These are phyloP conservation scores for Gobiocypris rarus DNA, from an alignment of 2,113 vertebrate genomes.

Conservation along the genomic window DNA sequence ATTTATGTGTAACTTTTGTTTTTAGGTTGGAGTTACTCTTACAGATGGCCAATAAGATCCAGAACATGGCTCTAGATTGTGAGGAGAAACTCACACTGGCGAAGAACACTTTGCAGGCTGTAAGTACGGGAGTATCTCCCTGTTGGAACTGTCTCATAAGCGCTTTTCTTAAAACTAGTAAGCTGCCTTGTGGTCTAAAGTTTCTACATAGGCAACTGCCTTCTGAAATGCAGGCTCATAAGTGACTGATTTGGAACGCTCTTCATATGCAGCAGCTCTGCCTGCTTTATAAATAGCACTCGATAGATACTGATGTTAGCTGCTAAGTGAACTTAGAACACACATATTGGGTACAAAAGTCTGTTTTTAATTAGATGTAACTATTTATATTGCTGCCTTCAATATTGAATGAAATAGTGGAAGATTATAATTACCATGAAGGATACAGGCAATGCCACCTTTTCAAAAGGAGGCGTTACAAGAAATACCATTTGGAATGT, in stretches of 20 bases:
- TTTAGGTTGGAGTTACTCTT: conserved; percentile 90
- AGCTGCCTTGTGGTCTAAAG: not conserved
- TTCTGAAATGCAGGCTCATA: not conserved
- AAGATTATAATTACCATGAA: not conserved
- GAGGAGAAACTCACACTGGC: conserved; percentile 97
- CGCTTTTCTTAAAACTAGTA: not conserved
- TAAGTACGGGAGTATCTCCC: conserved; percentile 72
- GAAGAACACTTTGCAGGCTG: conserved; percentile 94
- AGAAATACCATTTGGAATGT: not conserved
- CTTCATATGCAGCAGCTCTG: not conserved
- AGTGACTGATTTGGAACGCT: not conserved
- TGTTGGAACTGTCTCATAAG: not conserved
- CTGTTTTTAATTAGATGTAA: not conserved
- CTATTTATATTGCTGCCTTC: not conserved
- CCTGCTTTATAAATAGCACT: not conserved
- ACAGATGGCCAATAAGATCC: conserved; percentile 96
- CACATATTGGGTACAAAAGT: not conserved
- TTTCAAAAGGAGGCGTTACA: not conserved
- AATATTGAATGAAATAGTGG: not conserved
- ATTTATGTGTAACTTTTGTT: conserved; percentile 1
- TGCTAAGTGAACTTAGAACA: not conserved
- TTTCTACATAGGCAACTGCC: too few species aligned
- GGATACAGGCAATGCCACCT: not conserved
- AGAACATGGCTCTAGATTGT: conserved; percentile 94
- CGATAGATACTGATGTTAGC: not conserved